Evolutionary conservation across 2,797 vertebrate species (phyloP).

Genomic region (Anisognathus igniventris): DNA sequence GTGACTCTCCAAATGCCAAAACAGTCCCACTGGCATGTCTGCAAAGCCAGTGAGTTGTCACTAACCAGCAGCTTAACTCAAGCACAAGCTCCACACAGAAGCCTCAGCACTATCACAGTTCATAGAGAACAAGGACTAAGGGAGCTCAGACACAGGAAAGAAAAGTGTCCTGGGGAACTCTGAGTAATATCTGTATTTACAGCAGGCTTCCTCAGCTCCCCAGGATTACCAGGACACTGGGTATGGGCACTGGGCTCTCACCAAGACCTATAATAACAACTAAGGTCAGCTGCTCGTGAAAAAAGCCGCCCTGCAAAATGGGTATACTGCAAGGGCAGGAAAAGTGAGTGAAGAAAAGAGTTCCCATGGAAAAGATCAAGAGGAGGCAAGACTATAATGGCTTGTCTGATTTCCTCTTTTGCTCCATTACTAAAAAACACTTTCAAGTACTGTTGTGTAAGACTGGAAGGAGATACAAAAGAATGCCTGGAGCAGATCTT

Average conservation of each 20-base stretch:
- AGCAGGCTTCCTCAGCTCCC: background rate
- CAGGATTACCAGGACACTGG: background rate
- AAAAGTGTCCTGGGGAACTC: background rate
- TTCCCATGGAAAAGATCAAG: background rate
- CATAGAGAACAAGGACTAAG: background rate
- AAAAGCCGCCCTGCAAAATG: background rate
- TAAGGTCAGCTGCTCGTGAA: background rate
- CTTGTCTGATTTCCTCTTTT: background rate
- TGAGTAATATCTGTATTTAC: background rate
- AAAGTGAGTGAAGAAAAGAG: background rate
- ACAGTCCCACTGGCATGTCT: accelerated
- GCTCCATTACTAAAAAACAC: background rate
- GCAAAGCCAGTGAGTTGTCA: background rate
- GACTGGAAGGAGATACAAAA: background rate
- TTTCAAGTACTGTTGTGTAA: background rate
- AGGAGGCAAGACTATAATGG: background rate
- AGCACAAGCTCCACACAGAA: background rate
- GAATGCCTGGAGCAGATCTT: background rate
- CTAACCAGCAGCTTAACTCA: background rate
- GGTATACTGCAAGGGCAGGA: background rate
- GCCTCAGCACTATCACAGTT: background rate
- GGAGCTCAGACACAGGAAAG: background rate
- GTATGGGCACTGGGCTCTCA: background rate
- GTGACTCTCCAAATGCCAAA: background rate
- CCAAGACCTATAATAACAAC: background rate